Conservation (phyloP, 2,113 vertebrate species). For the Microcebus murinus region DNA sequence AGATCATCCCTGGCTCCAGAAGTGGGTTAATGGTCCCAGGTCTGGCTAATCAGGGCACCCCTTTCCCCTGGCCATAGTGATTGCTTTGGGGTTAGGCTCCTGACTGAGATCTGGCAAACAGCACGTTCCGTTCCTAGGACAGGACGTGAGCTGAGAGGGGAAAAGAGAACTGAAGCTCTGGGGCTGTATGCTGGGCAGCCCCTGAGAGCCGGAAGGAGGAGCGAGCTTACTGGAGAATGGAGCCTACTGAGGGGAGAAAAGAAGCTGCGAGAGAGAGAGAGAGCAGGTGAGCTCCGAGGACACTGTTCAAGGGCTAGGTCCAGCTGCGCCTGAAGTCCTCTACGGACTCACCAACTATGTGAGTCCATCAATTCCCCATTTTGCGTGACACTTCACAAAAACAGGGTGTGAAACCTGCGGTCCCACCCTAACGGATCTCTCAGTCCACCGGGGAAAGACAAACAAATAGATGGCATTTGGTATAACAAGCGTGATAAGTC, state of each 20-base stretch:
- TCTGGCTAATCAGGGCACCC: not conserved
- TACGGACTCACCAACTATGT: too few relatives aligned
- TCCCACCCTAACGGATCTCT: not conserved
- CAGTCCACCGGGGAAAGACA: not conserved
- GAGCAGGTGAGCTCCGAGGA: not conserved
- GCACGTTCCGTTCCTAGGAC: not conserved
- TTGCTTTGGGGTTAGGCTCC: not conserved
- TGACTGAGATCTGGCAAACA: not conserved
- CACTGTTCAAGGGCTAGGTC: too few relatives aligned
- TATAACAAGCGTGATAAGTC: rapidly evolving
- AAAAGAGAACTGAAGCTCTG: not conserved
- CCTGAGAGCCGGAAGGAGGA: not conserved
- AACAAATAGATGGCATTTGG: not conserved
- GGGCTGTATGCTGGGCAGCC: not conserved
- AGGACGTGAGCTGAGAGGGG: not conserved
- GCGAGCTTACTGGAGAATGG: not conserved
- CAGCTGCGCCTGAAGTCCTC: too few relatives aligned
- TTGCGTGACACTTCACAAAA: too few relatives aligned
- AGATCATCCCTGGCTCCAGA: not conserved
- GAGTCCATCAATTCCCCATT: not conserved
- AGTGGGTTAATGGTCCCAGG: not conserved
- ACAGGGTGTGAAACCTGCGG: not conserved
- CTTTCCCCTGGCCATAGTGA: not conserved
- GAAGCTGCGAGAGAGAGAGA: not conserved
- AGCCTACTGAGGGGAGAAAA: not conserved